Percentiles rank a stretch among this genome's conserved stretches.
phyloP scores from a whole-genome alignment of 2,113 vertebrate genomes.

The Notarius quadriscutis region DNA sequence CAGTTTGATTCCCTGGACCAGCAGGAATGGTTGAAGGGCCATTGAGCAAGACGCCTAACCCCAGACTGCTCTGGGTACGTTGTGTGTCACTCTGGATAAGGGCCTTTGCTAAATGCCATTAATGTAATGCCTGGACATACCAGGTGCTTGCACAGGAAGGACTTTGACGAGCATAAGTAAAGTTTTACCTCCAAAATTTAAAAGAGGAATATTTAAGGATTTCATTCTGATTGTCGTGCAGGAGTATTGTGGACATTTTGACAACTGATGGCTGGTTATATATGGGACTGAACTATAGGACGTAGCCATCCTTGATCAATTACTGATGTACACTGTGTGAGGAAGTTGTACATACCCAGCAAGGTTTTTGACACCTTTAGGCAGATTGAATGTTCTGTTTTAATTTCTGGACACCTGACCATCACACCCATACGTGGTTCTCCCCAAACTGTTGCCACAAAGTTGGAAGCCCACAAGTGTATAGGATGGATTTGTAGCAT shows the following conservation, averaged over 20 bases:
- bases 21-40: too few species aligned
- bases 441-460: not conserved
- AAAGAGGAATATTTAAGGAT: not conserved
- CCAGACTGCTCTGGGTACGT: too few species aligned
- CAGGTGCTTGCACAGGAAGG: too few species aligned
- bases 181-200: not conserved
- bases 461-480: not conserved
- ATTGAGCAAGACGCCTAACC: too few species aligned
- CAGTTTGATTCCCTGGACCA: too few species aligned
- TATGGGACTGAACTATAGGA: not conserved
- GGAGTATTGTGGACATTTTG: not conserved
- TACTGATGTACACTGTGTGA: not conserved
- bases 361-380: not conserved
- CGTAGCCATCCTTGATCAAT: not conserved
- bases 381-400: not conserved
- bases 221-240: not conserved
- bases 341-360: not conserved
- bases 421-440: not conserved
- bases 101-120: too few species aligned
- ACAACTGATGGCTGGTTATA: not conserved
- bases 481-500: not conserved
- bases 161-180: not conserved
- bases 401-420: not conserved
- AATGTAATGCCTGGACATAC: too few species aligned
- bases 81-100: too few species aligned